phyloP scores from a whole-genome alignment of 2,113 vertebrate species.

The Corythaeola cristata region DNA sequence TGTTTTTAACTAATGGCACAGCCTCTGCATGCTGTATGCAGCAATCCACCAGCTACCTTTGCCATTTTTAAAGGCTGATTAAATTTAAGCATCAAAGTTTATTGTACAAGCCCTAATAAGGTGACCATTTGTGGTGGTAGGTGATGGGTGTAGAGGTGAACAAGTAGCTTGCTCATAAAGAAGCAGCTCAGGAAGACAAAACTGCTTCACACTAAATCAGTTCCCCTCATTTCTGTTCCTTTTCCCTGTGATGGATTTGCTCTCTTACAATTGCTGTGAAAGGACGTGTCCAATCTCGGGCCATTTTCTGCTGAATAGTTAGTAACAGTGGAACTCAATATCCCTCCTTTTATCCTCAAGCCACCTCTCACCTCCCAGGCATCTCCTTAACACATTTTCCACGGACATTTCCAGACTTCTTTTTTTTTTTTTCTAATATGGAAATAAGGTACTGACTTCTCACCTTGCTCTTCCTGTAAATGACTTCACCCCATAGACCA shows the following conservation, averaged over 20 bases:
- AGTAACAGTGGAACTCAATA: neutral
- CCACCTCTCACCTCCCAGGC: neutral
- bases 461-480: slow-evolving; percentile 51
- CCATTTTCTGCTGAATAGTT: neutral
- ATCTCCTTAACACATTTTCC: neutral
- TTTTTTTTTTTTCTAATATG: neutral
- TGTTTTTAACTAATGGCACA: slow-evolving; percentile 79
- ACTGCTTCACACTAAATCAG: neutral
- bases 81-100: slow-evolving; percentile 75
- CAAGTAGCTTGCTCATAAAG: neutral
- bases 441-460: slow-evolving; percentile 21
- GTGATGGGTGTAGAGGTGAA: slow-evolving; percentile 37
- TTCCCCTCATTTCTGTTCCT: neutral
- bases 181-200: neutral
- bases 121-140: slow-evolving; percentile 61
- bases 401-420: neutral
- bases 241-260: slow-evolving; percentile 17
- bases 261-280: neutral
- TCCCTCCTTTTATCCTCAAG: neutral
- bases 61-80: slow-evolving; percentile 75
- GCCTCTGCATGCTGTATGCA: neutral
- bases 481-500: neutral
- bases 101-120: slow-evolving; percentile 72
- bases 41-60: neutral
- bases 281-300: slow-evolving; percentile 10